phyloP scores from a whole-genome alignment of 1,140 invertebrate genomes.

The Tenebrio molitor region DNA sequence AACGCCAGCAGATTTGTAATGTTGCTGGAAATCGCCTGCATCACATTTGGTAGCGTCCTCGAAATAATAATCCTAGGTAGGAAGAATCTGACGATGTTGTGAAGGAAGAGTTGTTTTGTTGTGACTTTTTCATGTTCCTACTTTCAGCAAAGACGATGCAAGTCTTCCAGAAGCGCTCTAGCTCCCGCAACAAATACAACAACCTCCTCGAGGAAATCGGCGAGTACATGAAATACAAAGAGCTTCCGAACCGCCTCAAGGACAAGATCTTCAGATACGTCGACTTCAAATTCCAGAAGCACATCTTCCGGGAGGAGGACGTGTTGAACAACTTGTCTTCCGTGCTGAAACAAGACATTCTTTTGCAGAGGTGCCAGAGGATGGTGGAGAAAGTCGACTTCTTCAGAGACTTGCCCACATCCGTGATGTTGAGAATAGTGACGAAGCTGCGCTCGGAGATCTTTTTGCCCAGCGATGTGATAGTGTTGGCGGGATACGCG shows the following conservation, averaged over 20 bases:
- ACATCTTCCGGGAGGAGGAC: slow-evolving; percentile 53
- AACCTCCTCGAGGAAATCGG: slow-evolving; percentile 50
- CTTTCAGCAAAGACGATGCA: slow-evolving; percentile 9
- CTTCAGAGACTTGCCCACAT: slow-evolving; percentile 56
- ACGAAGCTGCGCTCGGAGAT: slow-evolving; percentile 56
- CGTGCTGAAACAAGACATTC: slow-evolving; percentile 56
- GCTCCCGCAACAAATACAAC: slow-evolving; percentile 50
- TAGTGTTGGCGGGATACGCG: slow-evolving; percentile 69
- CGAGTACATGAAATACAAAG: slow-evolving; percentile 53
- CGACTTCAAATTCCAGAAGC: slow-evolving; percentile 58
- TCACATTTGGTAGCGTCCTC: too few species aligned
- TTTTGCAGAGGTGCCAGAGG: slow-evolving; percentile 52
- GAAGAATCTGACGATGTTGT: not conserved
- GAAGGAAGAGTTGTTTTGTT: too few species aligned
- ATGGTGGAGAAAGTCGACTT: slow-evolving; percentile 54
- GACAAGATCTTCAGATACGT: slow-evolving; percentile 50
- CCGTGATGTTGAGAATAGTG: slow-evolving; percentile 54
- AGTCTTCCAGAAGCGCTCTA: slow-evolving; percentile 31
- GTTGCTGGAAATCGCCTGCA: too few species aligned
- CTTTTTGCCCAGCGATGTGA: slow-evolving; percentile 61
- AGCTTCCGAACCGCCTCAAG: slow-evolving; percentile 48
- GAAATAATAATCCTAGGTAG: not conserved
- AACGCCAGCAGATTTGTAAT: too few species aligned
- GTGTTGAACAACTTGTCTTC: slow-evolving; percentile 43
- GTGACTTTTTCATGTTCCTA: too few species aligned